Conservation (phyloP, 2,797 vertebrate species). For the Borostomias antarcticus region DNA sequence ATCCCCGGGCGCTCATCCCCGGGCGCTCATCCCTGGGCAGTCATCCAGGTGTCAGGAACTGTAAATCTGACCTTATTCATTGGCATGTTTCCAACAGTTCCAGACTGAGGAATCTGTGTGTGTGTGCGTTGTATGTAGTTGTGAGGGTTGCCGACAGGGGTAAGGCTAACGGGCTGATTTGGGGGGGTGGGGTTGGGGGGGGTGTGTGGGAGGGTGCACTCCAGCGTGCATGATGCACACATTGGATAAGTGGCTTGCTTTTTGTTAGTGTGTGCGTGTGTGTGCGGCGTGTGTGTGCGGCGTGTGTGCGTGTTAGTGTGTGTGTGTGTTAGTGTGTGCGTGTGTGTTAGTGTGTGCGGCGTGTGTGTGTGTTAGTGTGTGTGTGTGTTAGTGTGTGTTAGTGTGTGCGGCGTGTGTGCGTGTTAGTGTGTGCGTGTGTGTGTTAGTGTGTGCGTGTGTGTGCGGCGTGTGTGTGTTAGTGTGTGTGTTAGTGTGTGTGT, state of each 20-base stretch:
- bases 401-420: conserved; percentile 22
- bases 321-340: conserved; percentile 31
- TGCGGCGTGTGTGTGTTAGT: neutral
- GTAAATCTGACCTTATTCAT: conserved; percentile 45
- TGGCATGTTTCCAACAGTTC: conserved; percentile 20
- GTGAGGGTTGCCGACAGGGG: neutral
- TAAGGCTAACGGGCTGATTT: no score
- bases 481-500: conserved; percentile 10
- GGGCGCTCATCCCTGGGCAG: conserved; percentile 25
- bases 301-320: conserved; percentile 10
- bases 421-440: conserved; percentile 13
- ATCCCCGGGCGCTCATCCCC: no score
- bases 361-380: neutral
- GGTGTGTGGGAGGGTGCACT: no score
- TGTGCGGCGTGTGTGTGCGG: no score
- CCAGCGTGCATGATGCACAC: no score
- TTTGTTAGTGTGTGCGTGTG: no score
- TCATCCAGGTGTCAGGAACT: conserved; percentile 15
- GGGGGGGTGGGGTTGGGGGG: conserved; percentile 23
- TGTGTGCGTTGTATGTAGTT: conserved; percentile 32
- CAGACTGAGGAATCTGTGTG: conserved; percentile 24
- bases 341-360: conserved; percentile 21
- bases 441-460: neutral
- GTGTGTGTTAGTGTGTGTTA: neutral
- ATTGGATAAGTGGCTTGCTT: conserved; percentile 27